A percentile compares a stretch with the other conserved stretches of the same genome.
Conservation (phyloP, 2,797 vertebrate species). For the Tamandua tetradactyla region DNA sequence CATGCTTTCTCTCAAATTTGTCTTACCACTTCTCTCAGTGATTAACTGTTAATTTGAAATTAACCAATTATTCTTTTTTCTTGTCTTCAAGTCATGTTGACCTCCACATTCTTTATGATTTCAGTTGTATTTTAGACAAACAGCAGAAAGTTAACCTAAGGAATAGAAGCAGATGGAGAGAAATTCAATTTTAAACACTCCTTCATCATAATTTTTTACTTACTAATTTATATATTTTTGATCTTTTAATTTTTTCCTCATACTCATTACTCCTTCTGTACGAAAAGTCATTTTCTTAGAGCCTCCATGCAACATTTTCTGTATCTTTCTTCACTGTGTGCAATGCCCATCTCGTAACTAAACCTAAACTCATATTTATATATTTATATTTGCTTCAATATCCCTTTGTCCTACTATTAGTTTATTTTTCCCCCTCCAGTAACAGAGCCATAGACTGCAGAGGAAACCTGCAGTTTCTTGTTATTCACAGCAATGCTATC, state of each 20-base stretch:
- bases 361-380: background rate
- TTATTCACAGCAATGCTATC: accelerated
- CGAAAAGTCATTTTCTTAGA: background rate
- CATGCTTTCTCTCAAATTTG: background rate
- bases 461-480: background rate
- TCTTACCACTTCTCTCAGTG: background rate
- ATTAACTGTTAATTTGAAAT: background rate
- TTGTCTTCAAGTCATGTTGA: background rate
- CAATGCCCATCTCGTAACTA: background rate
- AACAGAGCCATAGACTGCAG: no score
- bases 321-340: background rate
- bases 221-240: background rate
- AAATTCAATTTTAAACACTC: background rate
- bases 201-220: background rate
- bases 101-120: background rate
- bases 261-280: background rate
- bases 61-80: background rate
- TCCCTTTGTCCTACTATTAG: no score
- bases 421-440: no score
- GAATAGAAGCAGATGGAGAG: background rate
- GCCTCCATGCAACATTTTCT: background rate
- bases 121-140: background rate
- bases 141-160: background rate
- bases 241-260: background rate
- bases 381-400: no score